Evolutionary conservation across 2,113 vertebrate genomes (phyloP).

Genomic region (Sinocyclocheilus anophthalmus): DNA sequence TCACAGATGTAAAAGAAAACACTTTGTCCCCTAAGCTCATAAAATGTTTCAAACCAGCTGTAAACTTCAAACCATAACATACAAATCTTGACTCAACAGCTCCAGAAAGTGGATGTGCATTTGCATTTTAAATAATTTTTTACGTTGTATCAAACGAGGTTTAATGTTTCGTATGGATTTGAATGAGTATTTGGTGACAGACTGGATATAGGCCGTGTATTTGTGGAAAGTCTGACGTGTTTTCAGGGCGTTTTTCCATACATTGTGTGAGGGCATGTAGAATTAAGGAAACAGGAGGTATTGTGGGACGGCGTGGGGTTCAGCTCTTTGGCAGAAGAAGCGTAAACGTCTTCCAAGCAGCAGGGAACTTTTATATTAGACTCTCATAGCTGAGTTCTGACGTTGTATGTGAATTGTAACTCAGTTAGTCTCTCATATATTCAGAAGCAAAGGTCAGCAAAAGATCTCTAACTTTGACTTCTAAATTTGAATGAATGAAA

Average conservation of each 20-base stretch:
- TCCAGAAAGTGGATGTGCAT: neutral
- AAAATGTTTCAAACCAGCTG: constrained; percentile 12
- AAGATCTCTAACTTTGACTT: neutral
- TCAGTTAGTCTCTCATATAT: constrained; percentile 3
- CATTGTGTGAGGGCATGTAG: neutral
- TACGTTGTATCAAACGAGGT: neutral
- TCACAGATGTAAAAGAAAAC: neutral
- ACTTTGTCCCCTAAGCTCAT: neutral
- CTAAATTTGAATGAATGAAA: neutral
- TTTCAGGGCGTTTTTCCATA: constrained; percentile 8
- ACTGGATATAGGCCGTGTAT: neutral
- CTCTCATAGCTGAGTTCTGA: neutral
- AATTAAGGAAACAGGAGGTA: constrained; percentile 10
- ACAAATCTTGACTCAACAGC: neutral
- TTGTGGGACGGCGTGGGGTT: constrained; percentile 11
- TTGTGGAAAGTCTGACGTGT: constrained; percentile 6
- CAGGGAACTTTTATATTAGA: constrained; percentile 24
- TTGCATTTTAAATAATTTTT: neutral
- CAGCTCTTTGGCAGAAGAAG: constrained; percentile 7
- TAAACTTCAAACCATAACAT: neutral
- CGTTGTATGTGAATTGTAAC: neutral
- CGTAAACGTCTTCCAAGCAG: neutral
- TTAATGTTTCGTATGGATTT: neutral
- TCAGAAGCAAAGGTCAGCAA: neutral
- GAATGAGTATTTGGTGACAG: neutral